Percentiles rank a stretch among this genome's conserved stretches.
phyloP scores from a whole-genome alignment of 2,888 invertebrate species.

The Thecophora atra region DNA sequence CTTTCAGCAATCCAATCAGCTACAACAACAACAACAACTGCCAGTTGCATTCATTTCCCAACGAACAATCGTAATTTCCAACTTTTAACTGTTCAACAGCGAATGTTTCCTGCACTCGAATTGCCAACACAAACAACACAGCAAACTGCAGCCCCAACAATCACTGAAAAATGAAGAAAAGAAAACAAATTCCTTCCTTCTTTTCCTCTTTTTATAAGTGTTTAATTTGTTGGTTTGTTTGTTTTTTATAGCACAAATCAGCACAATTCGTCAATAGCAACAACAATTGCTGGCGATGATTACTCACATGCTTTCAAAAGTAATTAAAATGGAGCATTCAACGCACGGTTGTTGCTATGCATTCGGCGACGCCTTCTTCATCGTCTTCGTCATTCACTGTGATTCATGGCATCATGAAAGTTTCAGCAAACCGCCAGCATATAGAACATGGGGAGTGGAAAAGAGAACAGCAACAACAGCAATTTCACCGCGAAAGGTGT shows the following conservation, averaged over 20 bases:
- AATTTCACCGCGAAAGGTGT: constrained; percentile 2
- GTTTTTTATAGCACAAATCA: too few species aligned
- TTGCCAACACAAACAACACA: background rate
- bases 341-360: constrained; percentile 1
- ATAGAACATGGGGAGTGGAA: background rate
- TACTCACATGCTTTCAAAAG: constrained; percentile 25
- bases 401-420: background rate
- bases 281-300: constrained; percentile 19
- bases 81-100: constrained; percentile 10
- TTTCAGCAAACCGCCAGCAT: background rate
- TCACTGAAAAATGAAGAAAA: too few species aligned
- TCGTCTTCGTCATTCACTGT: too few species aligned
- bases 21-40: too few species aligned
- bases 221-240: too few species aligned
- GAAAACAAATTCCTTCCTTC: constrained; percentile 5
- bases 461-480: background rate
- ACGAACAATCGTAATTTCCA: constrained; percentile 2
- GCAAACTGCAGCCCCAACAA: background rate
- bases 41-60: background rate
- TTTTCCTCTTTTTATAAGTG: too few species aligned
- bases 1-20: too few species aligned
- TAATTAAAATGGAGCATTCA: constrained; percentile 28
- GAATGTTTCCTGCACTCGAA: background rate
- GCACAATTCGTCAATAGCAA: background rate
- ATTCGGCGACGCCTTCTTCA: background rate